These are phyloP conservation scores for Leptopilina syphax DNA, from an alignment of 2,888 invertebrate species.

Conservation along the genomic window DNA sequence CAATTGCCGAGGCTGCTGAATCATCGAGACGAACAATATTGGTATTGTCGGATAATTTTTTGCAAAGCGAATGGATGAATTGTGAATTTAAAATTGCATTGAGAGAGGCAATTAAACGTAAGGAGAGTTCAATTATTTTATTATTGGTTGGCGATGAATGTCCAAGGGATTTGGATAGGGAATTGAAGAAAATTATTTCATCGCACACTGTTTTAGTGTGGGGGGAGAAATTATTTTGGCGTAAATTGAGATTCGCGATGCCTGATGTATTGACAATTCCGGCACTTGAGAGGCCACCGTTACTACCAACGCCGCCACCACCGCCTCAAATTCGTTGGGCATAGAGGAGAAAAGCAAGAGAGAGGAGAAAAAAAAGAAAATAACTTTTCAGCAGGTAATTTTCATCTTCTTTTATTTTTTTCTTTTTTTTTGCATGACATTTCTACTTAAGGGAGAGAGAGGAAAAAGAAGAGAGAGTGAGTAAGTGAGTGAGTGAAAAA, in stretches of 20 bases:
- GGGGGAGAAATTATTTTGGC: conserved; percentile 98
- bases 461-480: not conserved
- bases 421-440: conserved; percentile 2
- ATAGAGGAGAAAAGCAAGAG: conserved; percentile 77
- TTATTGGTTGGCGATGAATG: conserved; percentile 93
- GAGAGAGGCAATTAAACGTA: conserved; percentile 92
- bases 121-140: conserved; percentile 91
- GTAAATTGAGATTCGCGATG: conserved; percentile 94
- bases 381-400: conserved; percentile 58
- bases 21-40: conserved; percentile 93
- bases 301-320: conserved; percentile 68
- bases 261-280: conserved; percentile 81
- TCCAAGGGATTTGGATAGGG: conserved; percentile 92
- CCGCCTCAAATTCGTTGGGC: conserved; percentile 83
- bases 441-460: not conserved
- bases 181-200: conserved; percentile 92
- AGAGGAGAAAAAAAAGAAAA: too few species aligned
- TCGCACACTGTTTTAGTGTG: conserved; percentile 95
- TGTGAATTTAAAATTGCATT: conserved; percentile 97
- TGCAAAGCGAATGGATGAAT: conserved; percentile 96
- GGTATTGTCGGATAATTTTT: conserved; percentile 93
- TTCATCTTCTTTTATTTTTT: not conserved
- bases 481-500: not conserved
- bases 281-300: conserved; percentile 72
- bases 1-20: conserved; percentile 94